Evolutionary conservation across 2,113 vertebrate genomes (phyloP).

Genomic region (Zapornia atra): DNA sequence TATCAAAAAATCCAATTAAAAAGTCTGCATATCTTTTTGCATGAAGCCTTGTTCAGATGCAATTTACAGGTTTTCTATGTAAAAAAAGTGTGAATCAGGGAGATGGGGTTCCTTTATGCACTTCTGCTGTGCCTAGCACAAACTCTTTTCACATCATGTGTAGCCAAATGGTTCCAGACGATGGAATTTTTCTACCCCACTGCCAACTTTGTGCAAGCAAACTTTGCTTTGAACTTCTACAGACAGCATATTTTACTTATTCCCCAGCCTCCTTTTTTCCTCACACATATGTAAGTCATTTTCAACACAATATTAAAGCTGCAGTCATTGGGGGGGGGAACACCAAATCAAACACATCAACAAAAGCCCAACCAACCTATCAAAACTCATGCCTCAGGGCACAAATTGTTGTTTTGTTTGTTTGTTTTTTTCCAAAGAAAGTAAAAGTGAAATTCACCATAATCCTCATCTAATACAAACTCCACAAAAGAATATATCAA

Average conservation of each 20-base stretch:
- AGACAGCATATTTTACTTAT: slow-evolving; percentile 33
- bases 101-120: not conserved
- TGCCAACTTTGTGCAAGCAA: slow-evolving; percentile 45
- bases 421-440: not conserved
- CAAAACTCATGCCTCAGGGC: slow-evolving; percentile 25
- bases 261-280: not conserved
- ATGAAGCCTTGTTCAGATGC: not conserved
- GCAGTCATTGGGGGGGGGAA: not conserved
- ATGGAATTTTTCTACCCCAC: slow-evolving; percentile 23
- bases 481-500: not conserved
- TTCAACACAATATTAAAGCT: slow-evolving; percentile 26
- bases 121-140: not conserved
- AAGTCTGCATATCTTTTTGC: not conserved
- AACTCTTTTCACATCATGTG: slow-evolving; percentile 10
- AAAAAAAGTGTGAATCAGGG: not conserved
- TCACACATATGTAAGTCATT: slow-evolving; percentile 54
- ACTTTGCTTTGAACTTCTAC: slow-evolving; percentile 47
- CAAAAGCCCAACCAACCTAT: not conserved
- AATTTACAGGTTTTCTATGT: not conserved
- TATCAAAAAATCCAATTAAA: not conserved
- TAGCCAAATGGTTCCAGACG: slow-evolving; percentile 44
- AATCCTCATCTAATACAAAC: not conserved
- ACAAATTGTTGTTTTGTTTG: not conserved
- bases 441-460: not conserved
- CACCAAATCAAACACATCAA: too few species aligned